Base-by-base conservation (phyloP, 1,140 invertebrate genomes). In the Drosophila ohnishii region DNA sequence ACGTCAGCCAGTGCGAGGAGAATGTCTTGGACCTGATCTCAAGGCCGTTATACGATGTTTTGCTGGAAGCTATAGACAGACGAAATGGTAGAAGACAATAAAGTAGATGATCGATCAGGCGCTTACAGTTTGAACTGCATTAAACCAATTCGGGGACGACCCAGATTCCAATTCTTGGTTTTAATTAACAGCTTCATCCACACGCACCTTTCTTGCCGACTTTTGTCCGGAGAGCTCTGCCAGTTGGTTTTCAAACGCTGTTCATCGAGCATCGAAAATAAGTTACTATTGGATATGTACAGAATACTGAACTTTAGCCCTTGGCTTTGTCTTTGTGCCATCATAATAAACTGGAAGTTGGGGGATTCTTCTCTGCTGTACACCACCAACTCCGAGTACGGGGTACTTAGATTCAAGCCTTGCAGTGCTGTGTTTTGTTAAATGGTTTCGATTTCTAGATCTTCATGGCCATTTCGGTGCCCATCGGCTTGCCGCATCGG, bases 391-490 rank as follows among this genome's bases (percentile, higher is more conserved):
- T 75, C 73, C 5, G 73, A 75, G 28, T 75, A 2, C 28, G 73
- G 73, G 53, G 73, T 75, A 75, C 40, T 47, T 11, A 11, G 14
- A 2, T 10, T 48, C 22, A 13, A 22, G 7, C 48, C 0, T 1
- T 14, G 34, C 1, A 30, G 4, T 2, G n/a, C 2, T 22, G n/a
- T 22, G 30, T 11, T 13, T 14, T 28, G 5, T 40, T 14, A 14
- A 70, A 11, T 40, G 13, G 6, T 37, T 48, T 53, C 34, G 37
- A 14, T 13, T 75, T 66, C n/a, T 55, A 91, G 90, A 67, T 95
- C 45, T 95, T 95, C 89, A 80, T 95, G 40, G 95, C 95, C 2
- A 92, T 96, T 51, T 95, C 95, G 0, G 92, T 96, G 30, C 95
- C 95, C 0, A 87, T 96, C 14, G 94, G 95, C 72, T 92, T 95